A percentile compares a stretch with the other conserved stretches of the same genome.
Conservation (phyloP, 2,888 invertebrate genomes). For the Graphium colonna region DNA sequence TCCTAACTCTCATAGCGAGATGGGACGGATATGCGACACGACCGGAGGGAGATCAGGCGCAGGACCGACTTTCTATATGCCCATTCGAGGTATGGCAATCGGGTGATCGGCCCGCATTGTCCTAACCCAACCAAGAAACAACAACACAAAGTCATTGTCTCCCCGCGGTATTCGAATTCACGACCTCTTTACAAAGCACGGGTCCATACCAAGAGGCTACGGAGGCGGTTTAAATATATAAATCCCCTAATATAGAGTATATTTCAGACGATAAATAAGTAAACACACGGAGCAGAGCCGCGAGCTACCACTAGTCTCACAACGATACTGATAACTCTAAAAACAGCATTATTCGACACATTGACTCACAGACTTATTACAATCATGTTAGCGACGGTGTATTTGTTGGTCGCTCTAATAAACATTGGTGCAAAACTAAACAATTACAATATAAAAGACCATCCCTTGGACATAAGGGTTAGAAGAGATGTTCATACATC, state of each 20-base stretch:
- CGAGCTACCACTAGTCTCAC: neutral
- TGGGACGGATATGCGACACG: too few species aligned
- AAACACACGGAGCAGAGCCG: neutral
- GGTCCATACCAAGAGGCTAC: too few species aligned
- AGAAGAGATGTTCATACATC: conserved; percentile 1
- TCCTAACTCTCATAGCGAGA: too few species aligned
- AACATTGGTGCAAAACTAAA: conserved; percentile 8
- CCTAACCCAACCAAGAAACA: neutral
- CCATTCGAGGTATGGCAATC: too few species aligned
- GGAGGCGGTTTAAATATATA: too few species aligned
- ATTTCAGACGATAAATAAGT: neutral
- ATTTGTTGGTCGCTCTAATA: neutral
- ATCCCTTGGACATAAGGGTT: conserved; percentile 13
- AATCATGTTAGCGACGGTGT: conserved; percentile 6
- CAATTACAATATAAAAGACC: conserved; percentile 18
- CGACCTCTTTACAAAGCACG: too few species aligned
- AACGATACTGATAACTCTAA: neutral
- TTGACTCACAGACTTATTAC: neutral
- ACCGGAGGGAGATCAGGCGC: too few species aligned
- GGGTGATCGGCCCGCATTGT: too few species aligned
- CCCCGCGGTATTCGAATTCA: too few species aligned
- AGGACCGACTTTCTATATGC: too few species aligned
- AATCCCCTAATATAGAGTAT: too few species aligned
- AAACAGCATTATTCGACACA: neutral
- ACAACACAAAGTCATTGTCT: too few species aligned